phyloP scores from a whole-genome alignment of 2,888 invertebrate genomes.

The Rhamnusium bicolor region DNA sequence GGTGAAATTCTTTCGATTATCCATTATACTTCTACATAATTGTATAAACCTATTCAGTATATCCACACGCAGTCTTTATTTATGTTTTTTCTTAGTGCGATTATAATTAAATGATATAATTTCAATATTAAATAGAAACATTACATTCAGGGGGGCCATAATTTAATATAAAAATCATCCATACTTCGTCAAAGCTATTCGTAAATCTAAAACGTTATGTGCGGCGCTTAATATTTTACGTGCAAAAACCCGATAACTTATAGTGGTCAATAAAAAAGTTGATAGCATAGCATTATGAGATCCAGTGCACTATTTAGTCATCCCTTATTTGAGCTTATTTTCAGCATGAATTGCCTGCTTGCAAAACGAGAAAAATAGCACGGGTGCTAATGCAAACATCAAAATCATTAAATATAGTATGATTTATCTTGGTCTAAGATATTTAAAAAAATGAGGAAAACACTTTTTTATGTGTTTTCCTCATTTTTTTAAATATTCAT shows the following conservation, averaged over 20 bases:
- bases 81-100: no score
- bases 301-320: slow-evolving; percentile 17
- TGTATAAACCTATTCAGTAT: no score
- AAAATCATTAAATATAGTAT: neutral
- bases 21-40: no score
- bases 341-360: neutral
- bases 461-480: no score
- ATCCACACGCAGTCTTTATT: no score
- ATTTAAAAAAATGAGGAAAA: no score
- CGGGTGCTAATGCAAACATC: neutral
- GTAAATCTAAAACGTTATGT: neutral
- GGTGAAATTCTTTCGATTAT: no score
- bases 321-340: slow-evolving; percentile 19
- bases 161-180: neutral
- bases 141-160: neutral
- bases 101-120: no score
- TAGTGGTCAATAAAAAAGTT: neutral
- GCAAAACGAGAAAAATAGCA: neutral
- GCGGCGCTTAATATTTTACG: neutral
- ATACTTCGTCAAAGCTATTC: neutral
- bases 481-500: no score
- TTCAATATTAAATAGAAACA: neutral
- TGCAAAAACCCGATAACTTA: slow-evolving; percentile 11
- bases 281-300: slow-evolving; percentile 12
- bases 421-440: no score